Base-by-base conservation (phyloP, 2,888 invertebrate species). In the Heliconius cydno region DNA sequence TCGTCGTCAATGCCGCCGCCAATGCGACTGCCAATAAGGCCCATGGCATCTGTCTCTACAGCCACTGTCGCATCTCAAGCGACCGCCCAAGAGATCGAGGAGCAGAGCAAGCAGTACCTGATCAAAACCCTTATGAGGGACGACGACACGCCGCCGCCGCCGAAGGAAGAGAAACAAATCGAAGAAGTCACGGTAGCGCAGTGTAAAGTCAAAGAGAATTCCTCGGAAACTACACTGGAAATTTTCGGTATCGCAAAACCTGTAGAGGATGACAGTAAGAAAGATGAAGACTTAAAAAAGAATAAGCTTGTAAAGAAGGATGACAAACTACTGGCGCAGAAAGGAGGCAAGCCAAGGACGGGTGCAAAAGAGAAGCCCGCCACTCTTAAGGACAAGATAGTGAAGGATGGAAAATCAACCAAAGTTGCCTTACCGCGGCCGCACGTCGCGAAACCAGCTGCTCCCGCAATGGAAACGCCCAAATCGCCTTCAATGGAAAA, bases 91-190 rank as follows among this genome's bases (percentile, higher is more conserved):
- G 96, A 96, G 76, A 96, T 96, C 72, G 95, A 96, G 81, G 96
- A 96, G 81, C 97, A 97, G 87, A 96, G 96, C 90, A 96, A 96
- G 86, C 97, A 97, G 93, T 98, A 97, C 95, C 96, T 98, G 70
- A 98, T 98, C 85, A 98, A 98, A 95, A 98, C 98, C 0, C 95
- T 98, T 82, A 98, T 98, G 83, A 98, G 98, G 66, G 97, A 98
- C 88, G 95, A 98, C 87, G 98, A 98, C 87, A 96, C 97, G 4
- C 97, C 97, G 92, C 97, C 97, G 46, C 86, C 96, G 90, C 86
- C 96, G 90, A 85, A 95, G 89, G 84, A 96, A 89, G 96, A 96
- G 76, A 95, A 95, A 81, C 96, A 96, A 85, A 93, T 92, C 6
- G 95, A 96, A 68, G 96, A 96, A 83, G 87, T 96, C 22, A 96